Conservation (phyloP, 2,113 vertebrate genomes). For the Sinocyclocheilus rhinocerous region DNA sequence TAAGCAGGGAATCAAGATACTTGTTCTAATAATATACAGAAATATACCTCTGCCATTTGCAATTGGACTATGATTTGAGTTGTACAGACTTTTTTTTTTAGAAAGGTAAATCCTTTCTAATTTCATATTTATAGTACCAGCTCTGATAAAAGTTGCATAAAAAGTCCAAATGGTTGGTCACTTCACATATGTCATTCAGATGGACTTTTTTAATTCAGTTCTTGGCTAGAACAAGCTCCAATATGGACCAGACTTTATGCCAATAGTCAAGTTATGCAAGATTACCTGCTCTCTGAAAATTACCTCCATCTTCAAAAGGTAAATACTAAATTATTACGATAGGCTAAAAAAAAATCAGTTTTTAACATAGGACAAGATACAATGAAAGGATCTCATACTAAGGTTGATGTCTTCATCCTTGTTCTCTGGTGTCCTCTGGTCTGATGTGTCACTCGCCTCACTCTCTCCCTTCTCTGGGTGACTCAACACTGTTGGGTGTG, state of each 20-base stretch:
- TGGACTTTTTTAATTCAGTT: neutral
- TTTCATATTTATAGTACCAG: neutral
- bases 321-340: neutral
- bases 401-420: slow-evolving; percentile 74
- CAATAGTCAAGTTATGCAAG: neutral
- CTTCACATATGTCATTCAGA: neutral
- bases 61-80: neutral
- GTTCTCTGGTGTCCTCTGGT: slow-evolving; percentile 64
- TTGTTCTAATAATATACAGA: neutral
- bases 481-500: slow-evolving; percentile 79
- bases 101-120: neutral
- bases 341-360: neutral
- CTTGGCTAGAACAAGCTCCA: neutral
- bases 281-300: neutral
- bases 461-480: slow-evolving; percentile 73
- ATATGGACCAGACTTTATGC: neutral
- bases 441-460: slow-evolving; percentile 65
- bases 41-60: too few relatives aligned
- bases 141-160: neutral
- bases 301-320: neutral
- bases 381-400: slow-evolving; percentile 72
- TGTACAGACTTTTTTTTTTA: neutral
- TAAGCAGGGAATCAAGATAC: neutral
- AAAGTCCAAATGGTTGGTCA: neutral
- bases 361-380: neutral